These are phyloP conservation scores for Drymodes brunneopygia DNA, from an alignment of 2,113 vertebrate species.

Conservation along the genomic window DNA sequence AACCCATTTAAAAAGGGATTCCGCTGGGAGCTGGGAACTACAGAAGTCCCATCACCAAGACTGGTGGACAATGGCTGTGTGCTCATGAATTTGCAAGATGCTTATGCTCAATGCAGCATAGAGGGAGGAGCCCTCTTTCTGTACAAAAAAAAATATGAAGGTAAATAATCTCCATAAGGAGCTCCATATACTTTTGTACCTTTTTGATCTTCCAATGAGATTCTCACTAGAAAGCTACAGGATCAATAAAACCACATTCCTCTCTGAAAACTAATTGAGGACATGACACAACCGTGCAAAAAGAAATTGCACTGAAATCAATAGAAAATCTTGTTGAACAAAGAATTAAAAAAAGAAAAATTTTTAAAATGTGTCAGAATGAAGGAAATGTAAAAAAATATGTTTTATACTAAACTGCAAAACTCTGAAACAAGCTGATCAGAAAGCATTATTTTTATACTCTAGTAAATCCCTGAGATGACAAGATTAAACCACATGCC, in stretches of 20 bases:
- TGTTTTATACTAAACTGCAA: not conserved
- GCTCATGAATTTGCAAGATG: not conserved
- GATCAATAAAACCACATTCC: not conserved
- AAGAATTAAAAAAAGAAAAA: not conserved
- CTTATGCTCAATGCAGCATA: not conserved
- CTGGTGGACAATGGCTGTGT: not conserved
- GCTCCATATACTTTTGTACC: not conserved
- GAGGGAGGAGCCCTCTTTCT: not conserved
- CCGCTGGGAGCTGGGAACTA: not conserved
- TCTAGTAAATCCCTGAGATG: not conserved
- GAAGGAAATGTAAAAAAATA: not conserved
- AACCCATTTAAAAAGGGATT: not conserved
- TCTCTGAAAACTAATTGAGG: not conserved
- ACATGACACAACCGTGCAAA: not conserved
- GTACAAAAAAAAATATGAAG: not conserved
- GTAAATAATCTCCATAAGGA: not conserved
- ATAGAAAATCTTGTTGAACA: not conserved
- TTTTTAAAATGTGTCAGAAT: not conserved
- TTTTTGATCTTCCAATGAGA: not conserved
- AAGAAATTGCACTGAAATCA: not conserved
- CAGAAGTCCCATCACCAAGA: not conserved
- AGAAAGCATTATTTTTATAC: not conserved
- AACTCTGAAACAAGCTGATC: not conserved
- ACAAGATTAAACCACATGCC: not conserved
- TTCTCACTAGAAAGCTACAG: rapidly evolving